Evolutionary conservation across 2,888 invertebrate species (phyloP), one percentile per base, ranked within the genome.

Genomic region (Caenorhabditis panamensis): DNA sequence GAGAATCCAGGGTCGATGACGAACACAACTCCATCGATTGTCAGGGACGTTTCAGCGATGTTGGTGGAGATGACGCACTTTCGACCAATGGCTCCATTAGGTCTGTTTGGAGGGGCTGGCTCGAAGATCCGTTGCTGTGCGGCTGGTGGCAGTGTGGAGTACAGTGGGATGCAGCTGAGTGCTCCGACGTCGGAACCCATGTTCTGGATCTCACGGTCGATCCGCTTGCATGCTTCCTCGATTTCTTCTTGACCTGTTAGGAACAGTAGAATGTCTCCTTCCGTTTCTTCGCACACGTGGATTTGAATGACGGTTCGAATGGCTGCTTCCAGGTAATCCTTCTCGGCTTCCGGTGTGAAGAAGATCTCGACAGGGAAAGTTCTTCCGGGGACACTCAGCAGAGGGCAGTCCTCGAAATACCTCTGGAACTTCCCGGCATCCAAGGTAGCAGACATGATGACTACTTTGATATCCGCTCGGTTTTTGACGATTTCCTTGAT

Each of bases 1-100:
- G 98, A 96, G 92, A 99, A 99, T 11, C 99, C 99, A 0, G 99
- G 98, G 92, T 99, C 99, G 90, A 99, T 98, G 11, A 99, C 99
- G 91, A 97, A 99, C 13, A 99, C 99, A 1, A 99, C 97, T 59
- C 99, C 99, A 90, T 99, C 99, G 89, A 99, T 99, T 5, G 99
- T 99, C 26, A 99, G 92, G 0, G 98, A 98, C 0, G 99, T 99
- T 93, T 99, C 99, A 0, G 99, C 99, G 86, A 99, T 99, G 91
- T 99, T 99, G 0, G 99, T 99, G 0, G 98, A 97, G 0, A 99
- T 96, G 0, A 99, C 98, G 69, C 89, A 89, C 63, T 91, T 91
- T 9, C 91, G 77, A 36, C 97, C 96, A 37, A 97, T 95, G 0
- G 95, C 95, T 0, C 96, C 96, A 87, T 95, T 96, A 0, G 95